Evolutionary conservation across 1,140 invertebrate species (phyloP).

Genomic region (Acarapis woodi): DNA sequence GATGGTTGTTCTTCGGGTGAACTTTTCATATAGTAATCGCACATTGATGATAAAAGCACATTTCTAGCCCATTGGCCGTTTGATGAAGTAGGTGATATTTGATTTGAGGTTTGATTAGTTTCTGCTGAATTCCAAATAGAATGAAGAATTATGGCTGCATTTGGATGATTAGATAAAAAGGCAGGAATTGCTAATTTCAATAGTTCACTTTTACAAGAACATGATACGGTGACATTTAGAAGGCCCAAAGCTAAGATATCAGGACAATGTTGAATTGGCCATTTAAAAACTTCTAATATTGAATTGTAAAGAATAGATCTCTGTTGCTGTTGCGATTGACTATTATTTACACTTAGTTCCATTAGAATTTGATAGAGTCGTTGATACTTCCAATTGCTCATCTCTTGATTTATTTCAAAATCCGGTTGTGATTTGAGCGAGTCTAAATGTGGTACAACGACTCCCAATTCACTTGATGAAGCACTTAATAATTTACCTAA

Average conservation of each 20-base stretch:
- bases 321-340: background rate
- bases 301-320: conserved; percentile 19
- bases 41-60: conserved; percentile 45
- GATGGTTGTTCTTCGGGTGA: conserved; percentile 62
- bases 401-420: conserved; percentile 5
- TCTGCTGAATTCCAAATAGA: conserved; percentile 47
- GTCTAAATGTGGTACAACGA: conserved; percentile 9
- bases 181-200: conserved; percentile 33
- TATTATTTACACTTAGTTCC: conserved; percentile 6
- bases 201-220: conserved; percentile 7
- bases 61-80: conserved; percentile 7
- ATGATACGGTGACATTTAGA: conserved; percentile 17
- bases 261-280: conserved; percentile 67
- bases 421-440: conserved; percentile 11
- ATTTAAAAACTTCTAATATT: conserved; percentile 71
- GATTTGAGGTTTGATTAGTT: background rate
- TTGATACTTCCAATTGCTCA: conserved; percentile 10
- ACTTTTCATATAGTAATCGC: conserved; percentile 64
- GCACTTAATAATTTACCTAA: conserved; percentile 4
- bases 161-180: conserved; percentile 71
- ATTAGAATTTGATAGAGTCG: conserved; percentile 9
- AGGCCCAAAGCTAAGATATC: conserved; percentile 64
- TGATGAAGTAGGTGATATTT: background rate
- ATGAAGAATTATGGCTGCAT: conserved; percentile 67
- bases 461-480: conserved; percentile 1